Base-by-base conservation (phyloP, 2,113 vertebrate species). In the Turnix velox region DNA sequence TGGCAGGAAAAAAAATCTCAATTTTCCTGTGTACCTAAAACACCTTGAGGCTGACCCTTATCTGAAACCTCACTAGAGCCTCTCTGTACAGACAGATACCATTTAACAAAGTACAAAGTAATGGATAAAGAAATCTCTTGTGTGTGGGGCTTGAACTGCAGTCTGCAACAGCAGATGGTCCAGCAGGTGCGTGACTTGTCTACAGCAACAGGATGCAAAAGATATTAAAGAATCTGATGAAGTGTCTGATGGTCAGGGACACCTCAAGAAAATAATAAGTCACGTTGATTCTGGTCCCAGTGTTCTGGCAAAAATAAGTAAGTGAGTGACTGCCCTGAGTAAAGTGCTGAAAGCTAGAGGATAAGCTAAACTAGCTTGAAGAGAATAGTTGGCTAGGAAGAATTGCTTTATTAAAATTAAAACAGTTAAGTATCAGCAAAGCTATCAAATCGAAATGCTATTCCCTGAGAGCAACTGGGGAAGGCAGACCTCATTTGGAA, bases 211-310 rank as follows among this genome's bases (percentile, higher is more conserved):
- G 90, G 93, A 96, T 94, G 92, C 87, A 91, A 95, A 95, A 96
- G 82, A 94, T 95, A 96, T 95, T 95, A 95, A 94, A 85, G 84
- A 73, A 79, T 87, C 61, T 95, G 84, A 95, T 96, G 81, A 96
- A 92, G 93, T 96, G 95, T 95, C 78, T 83, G 92, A 85, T 92
- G 90, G 90, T 76, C 67, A 87, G 90, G 87, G 92, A 91, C 82
- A 89, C 54, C 74, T 95, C 71, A 62, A 95, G 84, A 92, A 96
- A 92, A 91, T 87, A 81, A 27, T 88, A 93, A 74, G 69, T 87
- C 78, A 89, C 0, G 1, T 19, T 69, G 78, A 91, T 95, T 91
- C 0, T 3, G 66, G 92, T 94, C 54, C 66, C 81, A 82, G 77
- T 69, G 45, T 91, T 87, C 61, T 87, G 84, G 84, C 61, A 91